Evolutionary conservation across 2,888 invertebrate species (phyloP).

Genomic region (Idaea biselata): DNA sequence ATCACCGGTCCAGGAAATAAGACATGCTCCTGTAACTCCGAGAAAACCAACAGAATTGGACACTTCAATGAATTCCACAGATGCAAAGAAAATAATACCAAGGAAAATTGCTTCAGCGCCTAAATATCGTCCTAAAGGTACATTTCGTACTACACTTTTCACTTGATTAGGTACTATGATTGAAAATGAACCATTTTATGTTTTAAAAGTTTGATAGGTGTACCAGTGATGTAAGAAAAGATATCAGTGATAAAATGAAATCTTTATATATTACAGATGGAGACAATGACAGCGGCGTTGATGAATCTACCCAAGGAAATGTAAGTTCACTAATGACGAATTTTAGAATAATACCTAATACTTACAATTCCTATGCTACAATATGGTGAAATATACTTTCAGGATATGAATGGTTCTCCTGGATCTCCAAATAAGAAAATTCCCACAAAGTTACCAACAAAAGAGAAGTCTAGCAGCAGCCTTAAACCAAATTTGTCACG

Average conservation of each 20-base stretch:
- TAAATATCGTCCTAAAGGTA: conserved; percentile 73
- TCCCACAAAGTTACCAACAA: conserved; percentile 77
- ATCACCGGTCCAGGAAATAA: conserved; percentile 54
- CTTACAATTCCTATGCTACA: neutral
- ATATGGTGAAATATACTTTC: conserved; percentile 1
- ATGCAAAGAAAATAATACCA: conserved; percentile 65
- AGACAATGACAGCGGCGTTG: conserved; percentile 91
- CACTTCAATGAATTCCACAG: conserved; percentile 45
- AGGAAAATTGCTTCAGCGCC: conserved; percentile 69
- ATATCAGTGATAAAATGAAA: neutral
- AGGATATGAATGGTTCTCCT: conserved; percentile 86
- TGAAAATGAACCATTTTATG: conserved; percentile 58
- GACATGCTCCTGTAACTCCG: conserved; percentile 42
- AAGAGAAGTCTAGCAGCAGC: conserved; percentile 72
- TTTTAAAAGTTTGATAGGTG: conserved; percentile 79
- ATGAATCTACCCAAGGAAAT: conserved; percentile 90
- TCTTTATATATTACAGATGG: conserved; percentile 81
- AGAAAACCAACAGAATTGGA: conserved; percentile 68
- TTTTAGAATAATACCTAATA: no score
- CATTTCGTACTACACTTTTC: conserved; percentile 16
- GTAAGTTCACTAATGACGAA: conserved; percentile 72
- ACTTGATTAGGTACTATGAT: conserved; percentile 9
- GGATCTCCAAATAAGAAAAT: conserved; percentile 88
- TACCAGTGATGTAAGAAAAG: conserved; percentile 34
- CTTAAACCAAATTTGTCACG: conserved; percentile 76